Base-by-base conservation (phyloP, 2,113 vertebrate species). In the Platichthys flesus region DNA sequence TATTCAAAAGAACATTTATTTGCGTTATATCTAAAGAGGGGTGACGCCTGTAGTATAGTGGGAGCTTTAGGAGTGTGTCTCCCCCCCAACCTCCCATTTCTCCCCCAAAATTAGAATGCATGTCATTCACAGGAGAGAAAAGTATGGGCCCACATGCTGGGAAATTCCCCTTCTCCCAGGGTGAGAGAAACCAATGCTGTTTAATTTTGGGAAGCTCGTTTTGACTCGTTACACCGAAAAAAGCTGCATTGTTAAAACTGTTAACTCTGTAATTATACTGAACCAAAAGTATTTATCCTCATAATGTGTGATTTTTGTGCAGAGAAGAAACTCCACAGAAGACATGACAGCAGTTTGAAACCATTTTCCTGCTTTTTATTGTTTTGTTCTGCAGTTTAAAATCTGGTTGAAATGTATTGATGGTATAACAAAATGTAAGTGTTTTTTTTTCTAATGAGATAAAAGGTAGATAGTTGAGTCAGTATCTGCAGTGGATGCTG, bases 81-180 rank as follows among this genome's bases (percentile, higher is more conserved):
- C 4, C 4, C 31, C 59, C 31, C 65, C 78, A 85, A 71, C 86
- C 86, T 79, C 90, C 83, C 78, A 67, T 85, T 89, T 85, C 83
- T 81, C 81, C 80, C 84, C 89, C 81, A 85, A 88, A 88, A 93
- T 93, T 92, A 91, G 90, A 91, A 92, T 92, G 89, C 92, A 90
- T 92, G 92, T 91, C 90, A 91, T 92, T 92, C 89, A 90, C 85
- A 85, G 86, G 70, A 88, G 87, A 90, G 92, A 86, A 85, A 85
- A 78, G 90, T 88, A 91, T 90, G 89, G 84, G 79, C 87, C 88
- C 90, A 87, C 90, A 92, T 92, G 89, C 90, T 92, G 91, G 91
- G 91, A 90, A 93, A 88, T 90, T 88, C 89, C 91, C 89, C 75
- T 91, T 90, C 85, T 87, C 89, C 84, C 79, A 89, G 84, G 81